phyloP scores from a whole-genome alignment of 2,113 vertebrate genomes.

The Tenebrosternarchus preto region DNA sequence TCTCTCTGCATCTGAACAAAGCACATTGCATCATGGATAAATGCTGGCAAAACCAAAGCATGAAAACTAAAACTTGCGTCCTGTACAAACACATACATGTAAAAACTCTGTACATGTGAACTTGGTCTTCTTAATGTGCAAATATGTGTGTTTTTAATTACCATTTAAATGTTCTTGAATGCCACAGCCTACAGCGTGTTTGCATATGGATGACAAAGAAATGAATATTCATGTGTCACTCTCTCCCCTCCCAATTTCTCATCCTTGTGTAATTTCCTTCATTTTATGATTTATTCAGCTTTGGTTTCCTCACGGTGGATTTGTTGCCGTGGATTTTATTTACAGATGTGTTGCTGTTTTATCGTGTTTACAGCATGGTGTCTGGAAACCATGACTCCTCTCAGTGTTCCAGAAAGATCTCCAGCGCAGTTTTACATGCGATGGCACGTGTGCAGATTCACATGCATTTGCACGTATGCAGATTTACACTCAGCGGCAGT shows the following conservation, averaged over 20 bases:
- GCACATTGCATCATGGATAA: too few relatives aligned
- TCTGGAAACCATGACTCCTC: too few relatives aligned
- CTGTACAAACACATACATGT: neutral
- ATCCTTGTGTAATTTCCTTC: neutral
- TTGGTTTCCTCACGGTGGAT: too few relatives aligned
- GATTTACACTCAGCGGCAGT: too few relatives aligned
- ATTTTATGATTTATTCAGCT: neutral
- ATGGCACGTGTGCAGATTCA: too few relatives aligned
- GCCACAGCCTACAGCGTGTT: neutral
- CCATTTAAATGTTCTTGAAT: slow-evolving; percentile 17
- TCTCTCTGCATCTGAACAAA: neutral
- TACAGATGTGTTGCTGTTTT: neutral
- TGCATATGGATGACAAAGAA: slow-evolving; percentile 25
- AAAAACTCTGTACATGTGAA: neutral
- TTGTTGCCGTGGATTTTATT: too few relatives aligned
- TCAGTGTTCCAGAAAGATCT: too few relatives aligned
- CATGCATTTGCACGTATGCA: neutral
- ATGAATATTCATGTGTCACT: slow-evolving; percentile 28
- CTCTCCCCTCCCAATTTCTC: neutral
- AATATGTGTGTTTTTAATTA: slow-evolving; percentile 20
- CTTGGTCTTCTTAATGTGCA: slow-evolving; percentile 11
- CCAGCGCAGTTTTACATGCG: too few relatives aligned
- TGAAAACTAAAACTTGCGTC: neutral
- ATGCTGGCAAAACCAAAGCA: neutral
- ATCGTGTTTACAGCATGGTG: neutral